phyloP scores from a whole-genome alignment of 2,888 invertebrate genomes.

The Drosophila koepferae region DNA sequence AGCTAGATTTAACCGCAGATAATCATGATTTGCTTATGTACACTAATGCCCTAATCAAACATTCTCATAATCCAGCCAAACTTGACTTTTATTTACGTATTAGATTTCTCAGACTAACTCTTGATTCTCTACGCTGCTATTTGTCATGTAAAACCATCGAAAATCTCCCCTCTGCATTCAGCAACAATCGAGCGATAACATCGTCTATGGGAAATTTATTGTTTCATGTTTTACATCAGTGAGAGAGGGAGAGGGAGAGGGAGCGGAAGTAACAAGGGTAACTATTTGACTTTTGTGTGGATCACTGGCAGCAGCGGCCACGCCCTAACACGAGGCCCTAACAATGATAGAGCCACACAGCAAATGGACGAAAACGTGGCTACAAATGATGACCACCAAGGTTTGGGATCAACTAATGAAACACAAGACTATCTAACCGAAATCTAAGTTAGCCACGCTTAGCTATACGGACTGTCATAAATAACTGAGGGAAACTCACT shows the following conservation, averaged over 20 bases:
- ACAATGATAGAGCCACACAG: constrained; percentile 21
- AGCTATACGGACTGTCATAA: constrained; percentile 49
- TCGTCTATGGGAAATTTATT: constrained; percentile 59
- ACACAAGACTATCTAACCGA: constrained; percentile 63
- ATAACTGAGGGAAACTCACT: constrained; percentile 55
- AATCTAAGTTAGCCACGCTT: constrained; percentile 61
- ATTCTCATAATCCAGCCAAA: background rate
- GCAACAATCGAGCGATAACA: constrained; percentile 40
- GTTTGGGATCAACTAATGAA: constrained; percentile 35
- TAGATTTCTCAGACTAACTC: background rate
- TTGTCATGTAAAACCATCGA: constrained; percentile 31
- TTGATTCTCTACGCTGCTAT: constrained; percentile 20
- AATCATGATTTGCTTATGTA: background rate
- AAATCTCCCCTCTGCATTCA: background rate
- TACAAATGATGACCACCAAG: constrained; percentile 68
- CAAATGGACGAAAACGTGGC: constrained; percentile 41
- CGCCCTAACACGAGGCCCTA: constrained; percentile 22
- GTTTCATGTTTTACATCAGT: constrained; percentile 56
- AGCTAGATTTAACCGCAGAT: background rate
- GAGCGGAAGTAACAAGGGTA: constrained; percentile 63
- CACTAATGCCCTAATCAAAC: background rate
- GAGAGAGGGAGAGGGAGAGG: background rate
- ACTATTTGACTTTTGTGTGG: constrained; percentile 56
- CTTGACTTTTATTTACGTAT: constrained; percentile 9
- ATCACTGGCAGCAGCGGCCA: constrained; percentile 14